Conservation (phyloP, 1,140 invertebrate genomes). For the Tetramorium parvispinum region DNA sequence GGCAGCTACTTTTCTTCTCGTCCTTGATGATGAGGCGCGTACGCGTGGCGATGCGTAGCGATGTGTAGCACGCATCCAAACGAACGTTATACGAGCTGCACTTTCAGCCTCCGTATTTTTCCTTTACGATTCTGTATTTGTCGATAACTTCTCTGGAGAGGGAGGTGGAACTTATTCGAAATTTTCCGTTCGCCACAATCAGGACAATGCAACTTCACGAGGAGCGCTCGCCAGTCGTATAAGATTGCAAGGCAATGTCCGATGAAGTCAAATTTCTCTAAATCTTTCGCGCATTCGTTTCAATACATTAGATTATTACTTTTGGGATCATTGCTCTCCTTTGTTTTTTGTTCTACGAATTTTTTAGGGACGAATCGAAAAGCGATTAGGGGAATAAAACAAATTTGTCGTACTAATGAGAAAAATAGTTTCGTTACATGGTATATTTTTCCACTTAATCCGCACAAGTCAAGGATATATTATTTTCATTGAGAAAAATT, state of each 20-base stretch:
- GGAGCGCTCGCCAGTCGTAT: not conserved
- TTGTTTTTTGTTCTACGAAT: not conserved
- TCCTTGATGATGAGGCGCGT: not conserved
- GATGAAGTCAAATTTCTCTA: too few species aligned
- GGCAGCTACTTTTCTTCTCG: not conserved
- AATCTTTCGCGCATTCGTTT: too few species aligned
- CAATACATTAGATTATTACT: too few species aligned
- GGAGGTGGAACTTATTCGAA: not conserved
- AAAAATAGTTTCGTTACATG: not conserved
- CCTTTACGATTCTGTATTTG: conserved; percentile 18
- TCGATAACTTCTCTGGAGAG: not conserved
- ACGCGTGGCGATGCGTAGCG: not conserved
- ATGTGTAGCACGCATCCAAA: not conserved
- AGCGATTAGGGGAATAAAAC: not conserved
- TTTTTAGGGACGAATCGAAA: not conserved
- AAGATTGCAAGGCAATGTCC: not conserved
- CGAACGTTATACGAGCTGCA: not conserved
- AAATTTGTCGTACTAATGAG: not conserved
- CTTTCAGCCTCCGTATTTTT: conserved; percentile 29
- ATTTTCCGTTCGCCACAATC: conserved; percentile 9
- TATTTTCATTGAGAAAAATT: not conserved
- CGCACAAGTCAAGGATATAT: not conserved
- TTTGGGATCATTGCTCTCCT: not conserved
- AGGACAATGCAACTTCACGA: not conserved
- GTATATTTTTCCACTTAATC: not conserved